Conservation (phyloP, 1,140 invertebrate species). For the Sarcophaga peregrina region DNA sequence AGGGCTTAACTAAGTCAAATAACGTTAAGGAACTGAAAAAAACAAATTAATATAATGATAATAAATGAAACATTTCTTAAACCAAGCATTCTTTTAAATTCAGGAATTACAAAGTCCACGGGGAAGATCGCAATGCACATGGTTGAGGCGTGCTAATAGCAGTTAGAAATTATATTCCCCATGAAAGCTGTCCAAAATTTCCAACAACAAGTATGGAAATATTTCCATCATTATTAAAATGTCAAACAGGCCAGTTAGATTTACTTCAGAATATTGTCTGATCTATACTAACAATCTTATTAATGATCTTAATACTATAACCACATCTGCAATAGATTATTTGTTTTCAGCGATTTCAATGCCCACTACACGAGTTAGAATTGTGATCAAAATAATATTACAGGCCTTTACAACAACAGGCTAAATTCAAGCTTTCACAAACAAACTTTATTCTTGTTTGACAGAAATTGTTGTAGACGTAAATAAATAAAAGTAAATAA, state of each 20-base stretch:
- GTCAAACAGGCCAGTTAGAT: background rate
- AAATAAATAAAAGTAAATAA: background rate
- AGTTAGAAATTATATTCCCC: background rate
- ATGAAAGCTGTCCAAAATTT: background rate
- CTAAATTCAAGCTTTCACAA: background rate
- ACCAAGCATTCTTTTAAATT: background rate
- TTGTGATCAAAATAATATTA: background rate
- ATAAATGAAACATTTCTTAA: background rate
- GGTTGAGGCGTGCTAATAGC: background rate
- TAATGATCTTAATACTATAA: background rate
- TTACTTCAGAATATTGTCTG: background rate
- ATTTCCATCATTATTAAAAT: background rate
- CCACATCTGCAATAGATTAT: background rate
- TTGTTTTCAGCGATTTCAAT: slow-evolving; percentile 27
- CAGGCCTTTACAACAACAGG: background rate
- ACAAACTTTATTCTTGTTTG: background rate
- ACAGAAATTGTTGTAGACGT: background rate
- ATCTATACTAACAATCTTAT: background rate
- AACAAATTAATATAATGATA: background rate
- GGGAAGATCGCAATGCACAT: background rate
- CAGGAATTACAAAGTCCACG: background rate
- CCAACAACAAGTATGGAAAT: background rate
- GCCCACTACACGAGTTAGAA: slow-evolving; percentile 21
- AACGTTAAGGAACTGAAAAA: background rate
- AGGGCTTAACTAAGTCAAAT: background rate